A percentile compares a stretch with the other conserved stretches of the same genome.
These are phyloP conservation scores for Echeneis naucrates DNA, from an alignment of 2,797 vertebrate species.

Conservation along the genomic window DNA sequence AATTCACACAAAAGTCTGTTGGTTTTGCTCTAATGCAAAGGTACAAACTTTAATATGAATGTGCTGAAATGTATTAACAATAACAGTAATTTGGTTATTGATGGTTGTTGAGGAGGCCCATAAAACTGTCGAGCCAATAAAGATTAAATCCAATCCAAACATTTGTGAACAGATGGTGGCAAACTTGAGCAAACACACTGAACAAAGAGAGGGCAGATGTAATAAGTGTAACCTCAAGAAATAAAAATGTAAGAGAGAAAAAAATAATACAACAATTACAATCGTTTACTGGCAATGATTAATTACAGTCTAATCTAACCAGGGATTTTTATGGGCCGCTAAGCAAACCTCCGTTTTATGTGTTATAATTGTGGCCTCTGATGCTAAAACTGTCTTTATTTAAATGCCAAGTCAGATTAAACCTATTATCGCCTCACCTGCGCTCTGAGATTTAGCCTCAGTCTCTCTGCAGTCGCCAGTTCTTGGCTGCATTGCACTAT, in stretches of 20 bases:
- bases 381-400: conserved; percentile 7
- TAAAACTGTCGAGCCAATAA: conserved; percentile 23
- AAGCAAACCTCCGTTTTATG: conserved; percentile 3
- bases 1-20: conserved; percentile 74
- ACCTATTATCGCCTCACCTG: conserved; percentile 20
- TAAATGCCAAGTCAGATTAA: conserved; percentile 25
- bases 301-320: neutral
- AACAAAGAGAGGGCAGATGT: conserved; percentile 21
- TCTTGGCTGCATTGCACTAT: conserved; percentile 46
- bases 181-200: conserved; percentile 44
- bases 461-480: conserved; percentile 37
- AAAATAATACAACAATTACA: neutral
- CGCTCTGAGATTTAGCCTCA: neutral
- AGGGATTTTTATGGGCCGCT: neutral
- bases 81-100: conserved; percentile 56
- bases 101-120: conserved; percentile 21
- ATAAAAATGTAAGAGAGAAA: no score
- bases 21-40: conserved; percentile 71
- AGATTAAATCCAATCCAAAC: conserved; percentile 41
- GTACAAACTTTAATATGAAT: conserved; percentile 49
- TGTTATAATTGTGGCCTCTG: neutral
- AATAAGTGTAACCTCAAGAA: conserved; percentile 3
- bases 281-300: conserved; percentile 3
- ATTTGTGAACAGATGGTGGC: conserved; percentile 27
- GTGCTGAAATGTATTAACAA: conserved; percentile 47